Evolutionary conservation across 2,888 invertebrate species (phyloP).

Genomic region (Aphidius colemani): DNA sequence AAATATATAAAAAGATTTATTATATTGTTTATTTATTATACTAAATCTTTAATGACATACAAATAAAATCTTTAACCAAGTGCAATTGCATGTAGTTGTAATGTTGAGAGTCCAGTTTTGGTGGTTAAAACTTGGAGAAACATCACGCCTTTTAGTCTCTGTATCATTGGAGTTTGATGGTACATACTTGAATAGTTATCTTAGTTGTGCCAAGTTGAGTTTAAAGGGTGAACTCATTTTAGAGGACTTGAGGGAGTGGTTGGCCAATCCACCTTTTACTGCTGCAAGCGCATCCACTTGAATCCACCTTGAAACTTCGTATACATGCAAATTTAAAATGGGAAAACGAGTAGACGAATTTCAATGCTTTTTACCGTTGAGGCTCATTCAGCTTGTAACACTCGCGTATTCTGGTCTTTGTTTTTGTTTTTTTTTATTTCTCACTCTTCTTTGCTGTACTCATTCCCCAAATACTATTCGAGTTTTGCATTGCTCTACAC

Average conservation of each 20-base stretch:
- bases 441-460: background rate
- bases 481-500: background rate
- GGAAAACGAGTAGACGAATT: slow-evolving; percentile 18
- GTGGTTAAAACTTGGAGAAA: slow-evolving; percentile 9
- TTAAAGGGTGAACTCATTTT: background rate
- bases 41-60: too few species aligned
- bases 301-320: slow-evolving; percentile 19
- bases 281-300: slow-evolving; percentile 6
- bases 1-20: too few species aligned
- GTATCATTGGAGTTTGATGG: slow-evolving; percentile 15
- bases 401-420: background rate
- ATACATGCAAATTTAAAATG: slow-evolving; percentile 18
- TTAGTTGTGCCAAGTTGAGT: background rate
- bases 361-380: slow-evolving; percentile 10
- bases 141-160: slow-evolving; percentile 6
- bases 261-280: slow-evolving; percentile 1
- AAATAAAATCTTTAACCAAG: background rate
- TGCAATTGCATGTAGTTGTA: slow-evolving; percentile 2
- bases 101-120: background rate
- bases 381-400: slow-evolving; percentile 8
- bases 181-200: slow-evolving; percentile 15
- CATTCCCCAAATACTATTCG: background rate
- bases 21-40: too few species aligned
- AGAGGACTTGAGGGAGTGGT: slow-evolving; percentile 1
- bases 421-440: background rate